Conservation (phyloP, 2,113 vertebrate species). For the Terrapene triunguis region DNA sequence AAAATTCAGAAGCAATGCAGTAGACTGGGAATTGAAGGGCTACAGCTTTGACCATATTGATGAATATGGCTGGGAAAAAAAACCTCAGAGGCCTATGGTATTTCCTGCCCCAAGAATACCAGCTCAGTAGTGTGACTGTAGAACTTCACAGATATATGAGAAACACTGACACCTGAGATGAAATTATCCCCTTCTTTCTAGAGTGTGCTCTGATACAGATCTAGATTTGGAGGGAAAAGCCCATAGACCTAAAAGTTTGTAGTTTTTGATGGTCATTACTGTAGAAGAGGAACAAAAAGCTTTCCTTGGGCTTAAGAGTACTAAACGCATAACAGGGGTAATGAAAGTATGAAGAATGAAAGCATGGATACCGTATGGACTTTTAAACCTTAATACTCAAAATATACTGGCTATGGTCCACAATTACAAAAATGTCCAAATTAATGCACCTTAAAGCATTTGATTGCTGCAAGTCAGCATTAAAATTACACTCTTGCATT, state of each 20-base stretch:
- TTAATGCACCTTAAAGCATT: neutral
- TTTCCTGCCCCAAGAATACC: neutral
- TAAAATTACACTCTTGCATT: neutral
- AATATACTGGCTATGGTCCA: neutral
- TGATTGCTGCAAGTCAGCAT: neutral
- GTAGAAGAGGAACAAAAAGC: neutral
- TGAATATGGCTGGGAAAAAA: neutral
- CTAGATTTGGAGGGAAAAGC: neutral
- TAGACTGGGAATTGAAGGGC: slow-evolving; percentile 19
- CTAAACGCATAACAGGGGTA: neutral
- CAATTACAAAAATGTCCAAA: neutral
- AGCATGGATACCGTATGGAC: neutral
- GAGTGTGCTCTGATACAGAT: neutral
- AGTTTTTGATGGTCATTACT: neutral
- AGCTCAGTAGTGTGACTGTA: neutral
- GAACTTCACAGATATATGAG: neutral
- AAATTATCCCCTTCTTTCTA: neutral
- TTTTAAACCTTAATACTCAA: neutral
- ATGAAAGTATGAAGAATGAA: slow-evolving; percentile 17
- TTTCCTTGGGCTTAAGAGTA: neutral
- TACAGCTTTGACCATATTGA: slow-evolving; percentile 1
- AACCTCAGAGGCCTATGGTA: neutral
- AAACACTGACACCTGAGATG: neutral
- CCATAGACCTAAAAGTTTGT: neutral
- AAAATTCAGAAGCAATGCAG: slow-evolving; percentile 1